Base-by-base conservation (phyloP, 2,888 invertebrate genomes). In the Pristionchus exspectatus region DNA sequence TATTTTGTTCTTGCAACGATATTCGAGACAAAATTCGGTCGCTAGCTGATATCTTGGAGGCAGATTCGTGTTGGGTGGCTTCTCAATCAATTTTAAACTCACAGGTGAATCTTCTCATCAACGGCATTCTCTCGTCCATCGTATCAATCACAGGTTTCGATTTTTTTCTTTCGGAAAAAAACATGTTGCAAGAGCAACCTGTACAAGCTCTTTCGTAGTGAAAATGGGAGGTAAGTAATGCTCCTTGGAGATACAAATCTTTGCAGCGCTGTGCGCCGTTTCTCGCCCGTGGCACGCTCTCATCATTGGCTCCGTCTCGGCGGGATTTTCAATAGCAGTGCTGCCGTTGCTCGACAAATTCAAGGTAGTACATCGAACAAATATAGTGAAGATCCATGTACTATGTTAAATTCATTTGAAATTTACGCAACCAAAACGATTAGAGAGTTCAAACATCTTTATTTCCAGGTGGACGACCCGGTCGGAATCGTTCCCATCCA, bases 401-500 rank as follows among this genome's bases (percentile, higher is more conserved):
- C n/a, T n/a, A n/a, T n/a, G n/a, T n/a, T n/a, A n/a, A n/a, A n/a
- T n/a, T n/a, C n/a, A n/a, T n/a, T n/a, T n/a, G n/a, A n/a, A n/a
- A n/a, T n/a, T n/a, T n/a, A n/a, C n/a, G n/a, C n/a, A n/a, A n/a
- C n/a, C n/a, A n/a, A n/a, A n/a, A n/a, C n/a, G n/a, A n/a, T n/a
- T n/a, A n/a, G n/a, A n/a, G n/a, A n/a, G n/a, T n/a, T n/a, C n/a
- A n/a, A n/a, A n/a, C n/a, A n/a, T n/a, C n/a, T n/a, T n/a, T n/a
- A n/a, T n/a, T 59, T 59, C 27, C 72, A 88, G 87, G 74, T 88
- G 5, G 87, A 88, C 86, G 93, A 93, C 66, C 93, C 93, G 2
- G 93, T 93, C 10, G 93, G 93, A 9, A 93, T 93, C 66, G 93
- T 93, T 3, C 93, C 93, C 38, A 93, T 93, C 33, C 93, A 93